Conservation (phyloP, 2,113 vertebrate genomes). For the Diadophis punctatus region DNA sequence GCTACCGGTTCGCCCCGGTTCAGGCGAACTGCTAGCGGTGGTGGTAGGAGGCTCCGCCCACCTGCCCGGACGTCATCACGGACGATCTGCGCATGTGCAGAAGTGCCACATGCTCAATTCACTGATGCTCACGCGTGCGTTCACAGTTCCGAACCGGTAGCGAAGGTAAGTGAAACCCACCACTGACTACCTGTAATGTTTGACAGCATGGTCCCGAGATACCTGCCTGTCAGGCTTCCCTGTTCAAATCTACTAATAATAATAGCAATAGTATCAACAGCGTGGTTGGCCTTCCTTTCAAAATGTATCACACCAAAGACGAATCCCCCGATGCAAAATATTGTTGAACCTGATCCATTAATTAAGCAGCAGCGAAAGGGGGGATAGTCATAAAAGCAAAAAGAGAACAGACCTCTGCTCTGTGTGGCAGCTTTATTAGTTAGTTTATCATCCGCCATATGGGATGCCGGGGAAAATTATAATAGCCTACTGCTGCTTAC, state of each 20-base stretch:
- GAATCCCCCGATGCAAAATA: constrained; percentile 38
- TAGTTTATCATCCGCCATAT: constrained; percentile 66
- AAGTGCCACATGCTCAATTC: no score
- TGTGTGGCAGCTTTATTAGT: constrained; percentile 63
- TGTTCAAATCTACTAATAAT: constrained; percentile 1
- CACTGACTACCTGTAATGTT: neutral
- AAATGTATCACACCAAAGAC: constrained; percentile 23
- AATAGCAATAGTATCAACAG: neutral
- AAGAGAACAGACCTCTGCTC: constrained; percentile 60
- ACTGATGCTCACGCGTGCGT: no score
- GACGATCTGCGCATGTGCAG: no score
- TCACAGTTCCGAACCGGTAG: no score
- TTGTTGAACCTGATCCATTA: constrained; percentile 51
- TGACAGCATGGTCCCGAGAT: constrained; percentile 2
- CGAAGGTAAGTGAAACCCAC: no score
- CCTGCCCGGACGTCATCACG: no score
- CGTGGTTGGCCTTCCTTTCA: neutral
- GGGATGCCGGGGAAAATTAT: constrained; percentile 62
- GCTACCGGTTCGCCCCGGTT: no score
- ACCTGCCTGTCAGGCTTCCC: constrained; percentile 1
- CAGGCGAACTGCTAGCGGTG: no score
- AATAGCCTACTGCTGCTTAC: constrained; percentile 50
- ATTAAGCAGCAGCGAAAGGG: constrained; percentile 60
- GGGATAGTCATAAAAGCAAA: constrained; percentile 56
- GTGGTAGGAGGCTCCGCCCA: no score